Percentiles rank a stretch among this genome's conserved stretches.
Evolutionary conservation across 2,113 vertebrate genomes (phyloP).

Genomic region (Heterotilapia buettikoferi): DNA sequence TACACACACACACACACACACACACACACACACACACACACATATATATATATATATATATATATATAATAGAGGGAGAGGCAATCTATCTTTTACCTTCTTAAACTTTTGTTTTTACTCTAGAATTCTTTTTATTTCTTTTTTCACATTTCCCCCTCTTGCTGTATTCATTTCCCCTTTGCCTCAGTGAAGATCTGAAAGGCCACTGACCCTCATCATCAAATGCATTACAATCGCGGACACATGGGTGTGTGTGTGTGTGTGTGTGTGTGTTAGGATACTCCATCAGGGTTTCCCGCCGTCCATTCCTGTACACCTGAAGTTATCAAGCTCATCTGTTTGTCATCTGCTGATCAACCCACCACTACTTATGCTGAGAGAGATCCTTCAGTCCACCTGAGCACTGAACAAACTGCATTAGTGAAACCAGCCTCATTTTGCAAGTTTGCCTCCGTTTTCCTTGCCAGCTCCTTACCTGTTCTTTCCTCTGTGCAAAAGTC

Average conservation of each 20-base stretch:
- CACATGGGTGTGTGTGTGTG: not conserved
- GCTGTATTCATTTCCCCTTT: not conserved
- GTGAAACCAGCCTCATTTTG: not conserved
- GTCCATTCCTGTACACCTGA: not conserved
- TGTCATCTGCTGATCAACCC: not conserved
- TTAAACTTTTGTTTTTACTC: not conserved
- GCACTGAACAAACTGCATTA: not conserved
- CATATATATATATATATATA: not conserved
- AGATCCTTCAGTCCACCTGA: not conserved
- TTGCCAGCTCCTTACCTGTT: not conserved
- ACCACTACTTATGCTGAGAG: not conserved
- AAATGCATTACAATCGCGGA: not conserved
- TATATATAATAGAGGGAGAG: not conserved
- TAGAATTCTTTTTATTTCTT: not conserved
- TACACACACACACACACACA: not conserved
- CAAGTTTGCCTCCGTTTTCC: not conserved
- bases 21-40: not conserved
- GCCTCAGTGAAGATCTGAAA: not conserved
- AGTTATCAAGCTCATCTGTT: not conserved
- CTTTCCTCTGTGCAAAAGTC: not conserved
- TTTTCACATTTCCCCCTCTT: not conserved
- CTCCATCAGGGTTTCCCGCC: not conserved
- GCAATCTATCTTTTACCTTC: not conserved
- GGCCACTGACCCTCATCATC: conserved; percentile 30
- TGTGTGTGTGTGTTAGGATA: not conserved